Evolutionary conservation across 2,888 invertebrate species (phyloP), one percentile per base, ranked within the genome.

Genomic region (Lathronympha strigana): DNA sequence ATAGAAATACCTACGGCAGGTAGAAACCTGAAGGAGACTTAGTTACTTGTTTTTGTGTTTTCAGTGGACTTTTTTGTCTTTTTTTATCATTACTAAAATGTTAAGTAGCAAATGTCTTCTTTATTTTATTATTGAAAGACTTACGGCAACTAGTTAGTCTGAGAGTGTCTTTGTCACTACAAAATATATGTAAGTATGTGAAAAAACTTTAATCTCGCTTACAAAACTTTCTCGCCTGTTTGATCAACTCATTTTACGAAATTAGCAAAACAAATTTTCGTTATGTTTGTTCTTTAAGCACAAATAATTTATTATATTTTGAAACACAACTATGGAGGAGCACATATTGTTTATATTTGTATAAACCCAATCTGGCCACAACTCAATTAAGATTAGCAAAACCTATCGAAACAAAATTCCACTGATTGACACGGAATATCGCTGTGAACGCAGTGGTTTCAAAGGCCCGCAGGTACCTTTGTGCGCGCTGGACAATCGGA

Each of bases 341-440:
- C 47, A 23, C 23, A 47, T 23, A 11, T 21, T 13, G 15, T 49
- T 15, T 28, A 31, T 38, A 19, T 17, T 55, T 40, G 21, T 40
- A 4, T 15, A 54, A 33, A 15, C 9, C 19, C 21, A 38, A 11
- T 25, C 19, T 21, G n/a, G n/a, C n/a, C n/a, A 53, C 45, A 45
- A 51, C 54, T 66, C 61, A 66, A 66, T 66, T 66, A 61, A 54
- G 66, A 60, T 66, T 61, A 66, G n/a, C 66, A 31, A 60, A 47
- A 53, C 38, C 54, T 60, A 60, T 66, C 60, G 64, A 47, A 47
- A 49, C 28, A 28, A 60, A 60, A 66, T 66, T 60, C 63, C n/a
- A 50, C 57, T 60, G 66, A 54, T 66, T 66, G 66, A 54, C 53
- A 31, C 54, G 13, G 58, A 45, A 38, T 58, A 58, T 36, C 66